These are phyloP conservation scores for Macrotis lagotis DNA, from an alignment of 2,113 vertebrate species.

Conservation along the genomic window DNA sequence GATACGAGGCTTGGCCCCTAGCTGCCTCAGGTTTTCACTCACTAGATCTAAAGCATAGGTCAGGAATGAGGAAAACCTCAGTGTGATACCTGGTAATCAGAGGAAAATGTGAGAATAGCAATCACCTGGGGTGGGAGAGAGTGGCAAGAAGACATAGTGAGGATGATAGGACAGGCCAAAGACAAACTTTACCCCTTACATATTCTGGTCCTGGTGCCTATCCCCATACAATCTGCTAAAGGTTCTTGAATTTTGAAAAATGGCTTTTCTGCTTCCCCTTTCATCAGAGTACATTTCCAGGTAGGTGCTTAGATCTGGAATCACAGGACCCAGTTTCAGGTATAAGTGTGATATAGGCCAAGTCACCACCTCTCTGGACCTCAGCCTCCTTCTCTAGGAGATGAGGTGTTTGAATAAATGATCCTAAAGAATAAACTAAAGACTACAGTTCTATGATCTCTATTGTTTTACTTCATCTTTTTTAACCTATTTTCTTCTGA, in stretches of 20 bases:
- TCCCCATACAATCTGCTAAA: neutral
- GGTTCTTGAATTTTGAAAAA: neutral
- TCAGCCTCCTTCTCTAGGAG: neutral
- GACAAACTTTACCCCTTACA: neutral
- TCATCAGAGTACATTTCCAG: neutral
- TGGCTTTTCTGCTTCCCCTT: neutral
- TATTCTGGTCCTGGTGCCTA: neutral
- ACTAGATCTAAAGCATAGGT: neutral
- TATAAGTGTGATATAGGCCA: neutral
- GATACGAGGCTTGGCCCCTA: too few relatives aligned
- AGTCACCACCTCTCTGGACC: neutral
- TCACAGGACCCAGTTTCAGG: neutral
- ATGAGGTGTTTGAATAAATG: neutral
- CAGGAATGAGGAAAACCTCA: neutral
- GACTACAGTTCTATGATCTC: neutral
- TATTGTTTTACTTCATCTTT: conserved; percentile 10
- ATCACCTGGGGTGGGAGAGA: neutral
- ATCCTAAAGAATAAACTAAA: neutral
- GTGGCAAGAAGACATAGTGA: neutral
- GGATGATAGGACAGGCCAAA: neutral
- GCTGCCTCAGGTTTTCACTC: neutral
- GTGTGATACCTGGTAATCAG: neutral
- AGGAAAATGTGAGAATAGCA: neutral
- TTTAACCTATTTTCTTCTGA: conserved; percentile 3
- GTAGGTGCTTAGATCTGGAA: neutral